Conservation (phyloP, 2,113 vertebrate species). For the Vulpes lagopus region DNA sequence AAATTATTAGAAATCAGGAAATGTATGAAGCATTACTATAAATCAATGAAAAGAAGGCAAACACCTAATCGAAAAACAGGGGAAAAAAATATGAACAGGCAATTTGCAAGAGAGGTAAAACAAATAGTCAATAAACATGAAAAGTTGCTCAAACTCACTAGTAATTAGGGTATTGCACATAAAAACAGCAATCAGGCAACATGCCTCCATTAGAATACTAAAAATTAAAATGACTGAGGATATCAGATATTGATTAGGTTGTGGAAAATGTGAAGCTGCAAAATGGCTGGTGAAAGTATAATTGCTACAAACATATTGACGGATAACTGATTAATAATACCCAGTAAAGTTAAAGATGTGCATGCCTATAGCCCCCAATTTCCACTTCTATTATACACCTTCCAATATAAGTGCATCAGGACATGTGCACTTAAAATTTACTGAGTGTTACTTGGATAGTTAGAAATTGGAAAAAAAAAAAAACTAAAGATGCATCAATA, state of each 20-base stretch:
- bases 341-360: neutral
- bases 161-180: neutral
- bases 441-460: neutral
- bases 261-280: neutral
- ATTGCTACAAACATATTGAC: neutral
- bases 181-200: constrained; percentile 6
- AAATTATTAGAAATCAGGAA: neutral
- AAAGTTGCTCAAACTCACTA: neutral
- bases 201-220: neutral
- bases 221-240: neutral
- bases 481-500: neutral
- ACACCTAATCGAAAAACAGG: neutral
- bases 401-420: neutral
- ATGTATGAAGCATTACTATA: neutral
- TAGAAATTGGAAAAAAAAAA: neutral
- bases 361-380: neutral
- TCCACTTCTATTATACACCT: neutral
- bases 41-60: constrained; percentile 7
- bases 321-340: neutral
- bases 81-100: neutral
- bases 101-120: neutral
- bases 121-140: neutral
- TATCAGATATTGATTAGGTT: neutral
- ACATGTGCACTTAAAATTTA: neutral
- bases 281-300: neutral